Evolutionary conservation across 2,113 vertebrate species (phyloP), one percentile per base, ranked within the genome.

Genomic region (Lampris incognitus): DNA sequence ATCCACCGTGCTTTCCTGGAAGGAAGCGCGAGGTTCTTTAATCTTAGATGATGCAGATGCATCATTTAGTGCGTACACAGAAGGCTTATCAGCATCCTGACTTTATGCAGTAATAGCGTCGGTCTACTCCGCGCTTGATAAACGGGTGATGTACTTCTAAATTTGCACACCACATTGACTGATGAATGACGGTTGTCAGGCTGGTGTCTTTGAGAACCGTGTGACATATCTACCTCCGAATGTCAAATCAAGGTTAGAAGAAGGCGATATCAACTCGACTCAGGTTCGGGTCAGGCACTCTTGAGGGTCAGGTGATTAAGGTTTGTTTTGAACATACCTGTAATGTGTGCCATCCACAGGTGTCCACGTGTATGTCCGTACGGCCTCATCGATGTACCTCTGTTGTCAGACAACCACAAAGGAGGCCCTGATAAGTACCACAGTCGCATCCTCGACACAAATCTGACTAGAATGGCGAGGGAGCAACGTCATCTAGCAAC

Each of bases 281-380:
- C 84, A 48, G 65, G 39, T 60, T 63, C 42, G 56, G 66, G 76
- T 42, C 65, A 69, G 2, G 9, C 9, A 68, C 58, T 38, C 74
- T 70, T 70, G 76, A 49, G 44, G 38, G 49, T 74, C 68, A 74
- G 68, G 60, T 65, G 78, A 61, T 4, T 9, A 9, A 48, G 9
- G 13, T 58, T 52, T 51, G 40, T 73, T 59, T 70, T 63, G 41
- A 61, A 82, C 92, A 92, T 87, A 99, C 98, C 98, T 99, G 94
- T 99, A 99, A 89, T 99, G 96, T 74, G 98, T 98, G 80, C 97
- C 98, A 49, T 97, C 93, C 87, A 99, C 97, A 49, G 97, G 96
- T 2, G 96, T 96, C 97, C 97, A 99, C 0, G 97, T 98, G 91
- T 99, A 99, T 3, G 96, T 98, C 76, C 98, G 93, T 49, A 93